phyloP scores from a whole-genome alignment of 1,140 invertebrate species.

The Periplaneta americana region DNA sequence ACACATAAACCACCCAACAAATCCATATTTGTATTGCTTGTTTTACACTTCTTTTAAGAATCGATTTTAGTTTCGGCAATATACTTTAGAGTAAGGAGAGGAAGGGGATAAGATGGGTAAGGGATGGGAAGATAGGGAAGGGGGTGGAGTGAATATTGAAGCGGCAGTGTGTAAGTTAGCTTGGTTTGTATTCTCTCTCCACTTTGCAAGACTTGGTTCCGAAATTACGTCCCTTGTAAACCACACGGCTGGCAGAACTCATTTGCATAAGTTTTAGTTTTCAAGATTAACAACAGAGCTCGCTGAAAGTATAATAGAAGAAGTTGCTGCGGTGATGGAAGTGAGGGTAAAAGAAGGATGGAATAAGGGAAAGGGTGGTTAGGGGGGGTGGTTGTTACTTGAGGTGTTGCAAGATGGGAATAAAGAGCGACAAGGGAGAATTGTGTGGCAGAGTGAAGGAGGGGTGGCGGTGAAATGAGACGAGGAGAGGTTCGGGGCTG shows the following conservation, averaged over 20 bases:
- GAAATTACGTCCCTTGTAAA: conserved; percentile 9
- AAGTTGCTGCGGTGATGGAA: conserved; percentile 5
- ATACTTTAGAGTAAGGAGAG: no score
- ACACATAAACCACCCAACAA: no score
- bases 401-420: conserved; percentile 5
- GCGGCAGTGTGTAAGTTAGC: neutral
- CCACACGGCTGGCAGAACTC: conserved; percentile 7
- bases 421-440: conserved; percentile 1
- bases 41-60: neutral
- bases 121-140: no score
- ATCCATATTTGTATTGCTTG: neutral
- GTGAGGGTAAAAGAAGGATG: neutral
- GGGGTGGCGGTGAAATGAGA: neutral
- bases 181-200: neutral
- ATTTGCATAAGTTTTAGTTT: conserved; percentile 9
- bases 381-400: neutral
- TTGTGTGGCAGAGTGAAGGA: neutral
- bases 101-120: no score
- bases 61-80: neutral
- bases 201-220: conserved; percentile 6
- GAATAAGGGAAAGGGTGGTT: neutral
- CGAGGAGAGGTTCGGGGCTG: neutral
- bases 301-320: conserved; percentile 7
- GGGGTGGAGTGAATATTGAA: no score
- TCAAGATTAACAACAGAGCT: conserved; percentile 6